A percentile compares a stretch with the other conserved stretches of the same genome.
Evolutionary conservation across 2,797 vertebrate genomes (phyloP).

Genomic region (Mareca strepera): DNA sequence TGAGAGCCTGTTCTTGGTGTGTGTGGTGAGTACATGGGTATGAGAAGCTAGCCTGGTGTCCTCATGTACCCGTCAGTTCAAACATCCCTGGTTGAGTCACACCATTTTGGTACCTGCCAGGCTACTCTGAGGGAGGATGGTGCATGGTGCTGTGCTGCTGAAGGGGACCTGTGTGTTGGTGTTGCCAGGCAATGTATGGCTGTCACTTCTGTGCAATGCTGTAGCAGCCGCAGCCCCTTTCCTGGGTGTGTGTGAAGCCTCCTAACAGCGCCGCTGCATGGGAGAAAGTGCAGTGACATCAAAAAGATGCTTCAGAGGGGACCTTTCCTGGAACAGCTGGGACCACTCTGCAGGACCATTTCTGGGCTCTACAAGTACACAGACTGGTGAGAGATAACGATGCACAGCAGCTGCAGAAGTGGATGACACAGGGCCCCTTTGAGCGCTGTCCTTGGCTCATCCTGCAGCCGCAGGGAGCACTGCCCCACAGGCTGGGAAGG

Average conservation of each 20-base stretch:
- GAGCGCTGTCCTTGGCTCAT: rapidly evolving
- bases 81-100: neutral
- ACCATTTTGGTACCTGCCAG: neutral
- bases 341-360: rapidly evolving
- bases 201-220: rapidly evolving
- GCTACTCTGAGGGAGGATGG: rapidly evolving
- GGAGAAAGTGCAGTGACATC: rapidly evolving
- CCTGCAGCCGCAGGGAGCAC: neutral
- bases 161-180: rapidly evolving
- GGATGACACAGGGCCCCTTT: rapidly evolving
- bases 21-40: rapidly evolving
- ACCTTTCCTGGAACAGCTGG: neutral
- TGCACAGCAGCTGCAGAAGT: neutral
- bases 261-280: rapidly evolving
- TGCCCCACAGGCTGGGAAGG: neutral
- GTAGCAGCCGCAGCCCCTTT: neutral
- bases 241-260: rapidly evolving
- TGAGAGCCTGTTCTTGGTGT: rapidly evolving
- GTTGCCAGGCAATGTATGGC: neutral
- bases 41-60: neutral
- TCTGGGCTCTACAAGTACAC: neutral
- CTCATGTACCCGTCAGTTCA: rapidly evolving
- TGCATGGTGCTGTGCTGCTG: rapidly evolving
- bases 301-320: rapidly evolving
- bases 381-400: rapidly evolving